Percentiles rank a stretch among this genome's conserved stretches.
phyloP scores from a whole-genome alignment of 2,113 vertebrate species.

The Saguinus midas region DNA sequence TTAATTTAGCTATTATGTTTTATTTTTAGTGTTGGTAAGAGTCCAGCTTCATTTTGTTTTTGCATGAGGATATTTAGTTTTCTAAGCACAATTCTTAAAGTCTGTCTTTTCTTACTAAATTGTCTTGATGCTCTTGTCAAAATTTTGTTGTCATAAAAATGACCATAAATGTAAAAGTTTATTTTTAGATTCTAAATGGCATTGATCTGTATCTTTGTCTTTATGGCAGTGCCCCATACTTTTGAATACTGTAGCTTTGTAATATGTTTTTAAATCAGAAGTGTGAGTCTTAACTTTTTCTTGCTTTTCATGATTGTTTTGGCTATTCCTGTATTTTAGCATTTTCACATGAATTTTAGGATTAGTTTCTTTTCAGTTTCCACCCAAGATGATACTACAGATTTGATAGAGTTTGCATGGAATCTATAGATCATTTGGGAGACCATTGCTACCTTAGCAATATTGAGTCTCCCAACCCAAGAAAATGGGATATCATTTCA shows the following conservation, averaged over 20 bases:
- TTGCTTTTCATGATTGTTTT: background rate
- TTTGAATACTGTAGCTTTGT: background rate
- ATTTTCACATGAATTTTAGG: background rate
- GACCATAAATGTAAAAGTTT: background rate
- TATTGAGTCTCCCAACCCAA: background rate
- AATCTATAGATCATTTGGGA: background rate
- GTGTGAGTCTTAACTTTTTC: background rate
- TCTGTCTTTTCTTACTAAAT: background rate
- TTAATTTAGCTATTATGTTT: background rate
- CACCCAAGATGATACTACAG: background rate
- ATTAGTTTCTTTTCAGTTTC: background rate
- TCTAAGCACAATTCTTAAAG: background rate
- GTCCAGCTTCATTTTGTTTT: background rate
- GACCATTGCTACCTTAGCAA: background rate
- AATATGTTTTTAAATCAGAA: background rate
- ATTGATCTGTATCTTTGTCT: background rate
- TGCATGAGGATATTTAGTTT: background rate
- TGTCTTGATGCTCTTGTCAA: background rate
- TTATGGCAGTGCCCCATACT: background rate
- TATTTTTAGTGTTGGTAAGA: background rate
- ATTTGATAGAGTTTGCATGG: background rate
- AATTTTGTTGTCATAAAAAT: background rate
- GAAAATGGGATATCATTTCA: background rate
- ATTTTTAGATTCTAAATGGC: background rate
- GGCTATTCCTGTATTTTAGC: background rate